Percentiles rank a stretch among this genome's conserved stretches.
phyloP scores from a whole-genome alignment of 2,888 invertebrate species.

The Agrotis ipsilon region DNA sequence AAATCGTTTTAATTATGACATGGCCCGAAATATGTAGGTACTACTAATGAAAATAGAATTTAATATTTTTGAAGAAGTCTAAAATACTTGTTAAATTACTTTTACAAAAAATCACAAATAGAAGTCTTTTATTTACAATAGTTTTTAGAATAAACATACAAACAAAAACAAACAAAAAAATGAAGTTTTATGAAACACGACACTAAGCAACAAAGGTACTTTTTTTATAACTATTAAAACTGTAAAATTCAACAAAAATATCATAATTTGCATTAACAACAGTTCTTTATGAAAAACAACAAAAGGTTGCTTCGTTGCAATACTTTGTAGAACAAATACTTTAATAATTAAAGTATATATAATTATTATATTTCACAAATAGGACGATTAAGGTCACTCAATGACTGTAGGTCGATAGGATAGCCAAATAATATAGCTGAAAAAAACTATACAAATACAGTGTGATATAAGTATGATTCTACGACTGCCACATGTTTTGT shows the following conservation, averaged over 20 bases:
- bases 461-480: slow-evolving; percentile 18
- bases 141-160: too few species aligned
- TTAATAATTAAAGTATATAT: too few species aligned
- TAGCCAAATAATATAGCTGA: slow-evolving; percentile 53
- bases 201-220: too few species aligned
- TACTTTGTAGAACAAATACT: slow-evolving; percentile 54
- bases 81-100: neutral
- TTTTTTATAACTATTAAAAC: too few species aligned
- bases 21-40: too few species aligned
- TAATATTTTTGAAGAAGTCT: too few species aligned
- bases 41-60: too few species aligned
- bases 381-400: slow-evolving; percentile 47
- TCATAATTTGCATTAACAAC: slow-evolving; percentile 41
- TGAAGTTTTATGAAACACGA: too few species aligned
- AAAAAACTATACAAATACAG: slow-evolving; percentile 38
- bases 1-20: too few species aligned
- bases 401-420: slow-evolving; percentile 45
- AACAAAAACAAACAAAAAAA: too few species aligned
- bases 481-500: slow-evolving; percentile 25
- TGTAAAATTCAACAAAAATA: too few species aligned
- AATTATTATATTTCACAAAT: slow-evolving; percentile 38
- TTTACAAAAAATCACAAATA: neutral
- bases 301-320: slow-evolving; percentile 54
- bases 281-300: slow-evolving; percentile 21
- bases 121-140: too few species aligned